Conservation (phyloP, 2,888 invertebrate species). For the Cacoxenus indagator region DNA sequence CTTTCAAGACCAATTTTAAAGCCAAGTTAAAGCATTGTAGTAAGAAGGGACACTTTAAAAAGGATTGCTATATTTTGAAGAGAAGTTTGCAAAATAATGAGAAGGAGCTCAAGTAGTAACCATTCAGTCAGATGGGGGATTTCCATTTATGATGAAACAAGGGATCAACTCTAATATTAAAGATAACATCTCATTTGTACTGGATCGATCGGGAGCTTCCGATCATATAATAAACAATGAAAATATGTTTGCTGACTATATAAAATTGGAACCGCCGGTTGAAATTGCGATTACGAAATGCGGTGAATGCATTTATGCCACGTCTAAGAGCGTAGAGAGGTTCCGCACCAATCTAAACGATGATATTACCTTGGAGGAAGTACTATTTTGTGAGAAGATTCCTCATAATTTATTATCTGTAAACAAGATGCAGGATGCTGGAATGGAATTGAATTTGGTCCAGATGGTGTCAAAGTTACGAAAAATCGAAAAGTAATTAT, state of each 20-base stretch:
- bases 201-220: slow-evolving; percentile 27
- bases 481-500: slow-evolving; percentile 37
- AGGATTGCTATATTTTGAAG: slow-evolving; percentile 44
- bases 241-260: slow-evolving; percentile 19
- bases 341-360: background rate
- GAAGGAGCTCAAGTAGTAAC: slow-evolving; percentile 9
- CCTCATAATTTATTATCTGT: slow-evolving; percentile 59
- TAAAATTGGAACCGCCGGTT: slow-evolving; percentile 35
- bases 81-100: slow-evolving; percentile 11
- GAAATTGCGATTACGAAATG: slow-evolving; percentile 52
- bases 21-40: slow-evolving; percentile 49
- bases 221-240: slow-evolving; percentile 32
- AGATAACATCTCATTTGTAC: slow-evolving; percentile 13
- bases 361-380: slow-evolving; percentile 23
- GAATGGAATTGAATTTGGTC: slow-evolving; percentile 42
- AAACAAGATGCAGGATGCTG: slow-evolving; percentile 49
- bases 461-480: slow-evolving; percentile 49
- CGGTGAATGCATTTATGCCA: slow-evolving; percentile 25
- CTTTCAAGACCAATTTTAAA: background rate
- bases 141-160: slow-evolving; percentile 13
- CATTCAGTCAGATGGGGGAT: background rate
- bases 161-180: background rate
- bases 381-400: slow-evolving; percentile 52
- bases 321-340: background rate
- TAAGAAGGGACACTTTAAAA: slow-evolving; percentile 51